Evolutionary conservation across 2,888 invertebrate genomes (phyloP), one percentile per base, ranked within the genome.

Genomic region (Anoncus sp.): DNA sequence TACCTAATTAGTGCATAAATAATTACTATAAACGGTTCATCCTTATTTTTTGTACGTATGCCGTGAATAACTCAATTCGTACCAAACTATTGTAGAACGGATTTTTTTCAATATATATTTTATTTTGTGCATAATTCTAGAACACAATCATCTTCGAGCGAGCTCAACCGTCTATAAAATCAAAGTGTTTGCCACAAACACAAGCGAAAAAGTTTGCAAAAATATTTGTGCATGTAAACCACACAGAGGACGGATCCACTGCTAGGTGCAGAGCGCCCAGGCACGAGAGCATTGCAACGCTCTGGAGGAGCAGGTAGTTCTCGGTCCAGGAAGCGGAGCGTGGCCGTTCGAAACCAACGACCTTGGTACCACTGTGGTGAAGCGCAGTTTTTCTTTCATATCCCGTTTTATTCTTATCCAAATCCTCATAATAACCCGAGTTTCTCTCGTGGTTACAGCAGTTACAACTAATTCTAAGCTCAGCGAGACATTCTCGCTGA

Each of bases 281-380:
- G 24, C 65, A 65, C 47, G 47, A 40, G 65, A 66, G 66, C 53
- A 57, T 59, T 74, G 75, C 77, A 82, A 80, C 81, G 81, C 80
- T 81, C 75, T 55, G 80, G 3, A 76, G 55, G 67, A 74, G 53
- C 67, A 60, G 35, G 55, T 75, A 47, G 70, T 55, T 66, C 76
- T 74, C 35, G 78, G 78, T 78, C 80, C 76, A 73, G 60, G 79
- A 82, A 82, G 76, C 82, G 81, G 73, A 81, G 80, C 81, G 77
- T 76, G 60, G 77, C 82, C 72, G 75, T 71, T 27, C 69, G 63
- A 57, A 82, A 80, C 69, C 71, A 81, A 80, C 81, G 79, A 69
- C 82, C 79, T 81, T 81, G 79, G 47, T 72, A 40, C 49, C 51
- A 53, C 49, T 38, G 16, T n/a, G 49, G 12, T n/a, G 7, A 38